These are phyloP conservation scores for Choristoneura rosaceana DNA, from an alignment of 2,888 invertebrate species.

Conservation along the genomic window DNA sequence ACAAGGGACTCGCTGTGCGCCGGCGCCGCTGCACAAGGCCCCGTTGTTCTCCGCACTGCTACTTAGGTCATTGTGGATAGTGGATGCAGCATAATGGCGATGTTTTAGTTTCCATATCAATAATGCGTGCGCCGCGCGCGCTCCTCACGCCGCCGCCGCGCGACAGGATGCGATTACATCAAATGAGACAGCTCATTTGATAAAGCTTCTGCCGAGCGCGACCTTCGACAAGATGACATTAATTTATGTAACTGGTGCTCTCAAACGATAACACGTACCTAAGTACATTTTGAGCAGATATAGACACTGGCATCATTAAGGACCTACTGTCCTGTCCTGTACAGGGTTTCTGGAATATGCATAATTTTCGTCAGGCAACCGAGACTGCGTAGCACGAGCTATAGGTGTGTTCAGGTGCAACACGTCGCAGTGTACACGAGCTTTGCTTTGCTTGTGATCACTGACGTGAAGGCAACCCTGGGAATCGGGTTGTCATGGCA, in stretches of 20 bases:
- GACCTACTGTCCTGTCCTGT: too few relatives aligned
- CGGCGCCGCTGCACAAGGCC: conserved; percentile 6
- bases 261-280: not conserved
- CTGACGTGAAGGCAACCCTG: too few relatives aligned
- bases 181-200: conserved; percentile 26
- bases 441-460: too few relatives aligned
- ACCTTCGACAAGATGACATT: conserved; percentile 34
- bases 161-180: conserved; percentile 40
- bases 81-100: conserved; percentile 7
- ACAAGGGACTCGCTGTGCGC: conserved; percentile 21
- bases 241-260: conserved; percentile 22
- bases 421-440: too few relatives aligned
- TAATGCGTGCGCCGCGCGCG: not conserved
- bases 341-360: too few relatives aligned
- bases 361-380: too few relatives aligned
- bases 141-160: not conserved
- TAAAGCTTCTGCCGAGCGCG: conserved; percentile 16
- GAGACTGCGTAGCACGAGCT: too few relatives aligned
- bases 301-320: not conserved
- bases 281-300: not conserved
- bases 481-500: too few relatives aligned
- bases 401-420: too few relatives aligned
- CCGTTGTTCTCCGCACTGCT: conserved; percentile 22
- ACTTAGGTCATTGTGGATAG: conserved; percentile 25
- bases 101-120: conserved; percentile 15